Evolutionary conservation across 2,888 invertebrate genomes (phyloP), one percentile per base, ranked within the genome.

Genomic region (Drosophila cracens): DNA sequence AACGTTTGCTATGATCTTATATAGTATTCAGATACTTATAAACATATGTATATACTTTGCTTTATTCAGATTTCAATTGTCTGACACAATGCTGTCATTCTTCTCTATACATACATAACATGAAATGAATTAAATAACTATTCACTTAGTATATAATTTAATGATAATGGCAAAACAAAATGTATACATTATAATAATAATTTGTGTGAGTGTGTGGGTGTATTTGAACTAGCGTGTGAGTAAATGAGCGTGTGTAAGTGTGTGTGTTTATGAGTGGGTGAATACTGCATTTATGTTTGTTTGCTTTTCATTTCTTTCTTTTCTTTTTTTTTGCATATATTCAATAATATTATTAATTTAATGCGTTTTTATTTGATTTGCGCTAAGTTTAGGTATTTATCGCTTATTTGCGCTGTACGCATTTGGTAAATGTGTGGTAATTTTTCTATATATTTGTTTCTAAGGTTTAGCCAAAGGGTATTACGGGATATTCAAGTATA

Each of bases 111-210:
- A 81, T 81, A 81, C 74, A 81, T 81, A 81, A 81, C 81, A 81
- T 79, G 71, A 81, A 81, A 72, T 79, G 81, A 81, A 81, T 81
- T 76, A 73, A 81, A 81, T 81, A 81, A 81, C 81, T 81, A 76
- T 74, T 74, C 60, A 66, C 81, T 81, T 81, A 81, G 38, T 46
- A 58, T 62, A 71, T 73, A 79, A 79, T 48, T 74, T 62, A 81
- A 69, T 69, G 38, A 62, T 66, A 81, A 70, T 67, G 76, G 68
- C 61, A 67, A 81, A 81, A 81, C 68, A 70, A 71, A 71, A 60
- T 65, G 52, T 57, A 40, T 60, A 71, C 48, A 71, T 40, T 59
- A 61, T 57, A 56, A 72, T 67, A 60, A 69, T 63, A 29, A 54
- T 48, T 59, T 54, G 31, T 68, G 38, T 53, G 34, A 62, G 58